Base-by-base conservation (phyloP, 2,113 vertebrate species). In the Menura novaehollandiae region DNA sequence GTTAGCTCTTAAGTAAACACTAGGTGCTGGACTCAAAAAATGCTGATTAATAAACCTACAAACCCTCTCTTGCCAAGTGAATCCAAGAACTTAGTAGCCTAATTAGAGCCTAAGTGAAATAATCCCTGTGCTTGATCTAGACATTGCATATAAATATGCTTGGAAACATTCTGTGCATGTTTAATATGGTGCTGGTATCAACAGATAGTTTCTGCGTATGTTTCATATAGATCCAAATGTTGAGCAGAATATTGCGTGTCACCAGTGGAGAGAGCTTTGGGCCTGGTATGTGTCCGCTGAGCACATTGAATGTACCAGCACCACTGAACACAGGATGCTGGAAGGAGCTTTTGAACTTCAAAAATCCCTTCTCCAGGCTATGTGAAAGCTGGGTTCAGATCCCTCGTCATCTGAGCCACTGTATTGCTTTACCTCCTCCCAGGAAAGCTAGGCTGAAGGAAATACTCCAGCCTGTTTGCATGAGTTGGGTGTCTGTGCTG, bases 291-390 rank as follows among this genome's bases (percentile, higher is more conserved):
- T 52, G 22, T 80, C 26, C 55, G 66, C 37, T 41, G 55, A 59
- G n/a, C 55, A 51, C 14, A 7, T 0, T 9, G 21, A 71, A 24
- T 8, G 32, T 68, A 32, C 22, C 1, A 3, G 17, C 5, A 3
- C 39, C 33, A 16, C 15, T 26, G 39, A 85, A 35, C 21, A 75
- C 21, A 47, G 85, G 15, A n/a, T 60, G 10, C 28, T 88, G 62
- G 41, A 85, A 76, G 41, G 37, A 91, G 44, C 41, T n/a, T 63
- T 68, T 75, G 15, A 64, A 56, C 35, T 90, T 75, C 16, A 37
- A 62, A 32, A 4, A 5, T 89, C 23, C 5, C 7, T 85, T 91
- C 21, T 37, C 17, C 41, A 41, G 53, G 15, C 46, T 53, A 0
- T n/a, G 20, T 74, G 41, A 39, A 60, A 60, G 27, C 32, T 88